Evolutionary conservation across 2,113 vertebrate genomes (phyloP), one percentile per base, ranked within the genome.

Genomic region (Chlamydotis undulata): DNA sequence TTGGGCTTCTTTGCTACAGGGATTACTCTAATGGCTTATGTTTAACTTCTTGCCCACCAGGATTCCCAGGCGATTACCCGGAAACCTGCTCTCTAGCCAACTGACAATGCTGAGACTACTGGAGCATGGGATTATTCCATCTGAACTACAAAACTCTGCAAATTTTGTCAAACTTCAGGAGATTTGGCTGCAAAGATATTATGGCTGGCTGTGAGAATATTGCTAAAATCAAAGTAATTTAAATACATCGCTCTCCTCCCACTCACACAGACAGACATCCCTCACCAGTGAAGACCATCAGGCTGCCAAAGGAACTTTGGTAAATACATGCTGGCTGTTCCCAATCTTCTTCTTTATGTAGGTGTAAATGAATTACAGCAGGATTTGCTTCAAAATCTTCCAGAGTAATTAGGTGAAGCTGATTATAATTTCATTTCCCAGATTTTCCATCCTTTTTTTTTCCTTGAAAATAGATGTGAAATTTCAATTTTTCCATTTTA

Each of bases 311-410:
- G 39, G 59, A 89, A 49, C 57, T 83, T 94, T 81, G 55, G 84
- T 91, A 96, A 96, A 95, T 73, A 95, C 64, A 90, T 88, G 41
- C 73, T 94, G 92, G 25, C 87, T 83, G 77, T 81, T 96, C 84
- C 56, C 45, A 80, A 49, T 83, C 73, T 95, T 55, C 31, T 74
- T 92, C 52, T 91, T 87, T 74, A 77, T 81, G 94, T 91, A 96
- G 92, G 68, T 93, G 90, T 81, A 93, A 95, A 93, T 87, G 73
- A 95, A 39, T 94, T 96, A 84, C 68, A 94, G 76, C 25, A 89
- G 77, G 77, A 89, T 89, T 83, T 81, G 33, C 82, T 91, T 94
- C 71, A 89, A 80, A 89, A 89, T 93, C 76, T 95, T 89, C 41
- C 29, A 87, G 35, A 5, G 16, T 79, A 95, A 93, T 63, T 76